Evolutionary conservation across 2,113 vertebrate genomes (phyloP).

Genomic region (Gymnorhina tibicen): DNA sequence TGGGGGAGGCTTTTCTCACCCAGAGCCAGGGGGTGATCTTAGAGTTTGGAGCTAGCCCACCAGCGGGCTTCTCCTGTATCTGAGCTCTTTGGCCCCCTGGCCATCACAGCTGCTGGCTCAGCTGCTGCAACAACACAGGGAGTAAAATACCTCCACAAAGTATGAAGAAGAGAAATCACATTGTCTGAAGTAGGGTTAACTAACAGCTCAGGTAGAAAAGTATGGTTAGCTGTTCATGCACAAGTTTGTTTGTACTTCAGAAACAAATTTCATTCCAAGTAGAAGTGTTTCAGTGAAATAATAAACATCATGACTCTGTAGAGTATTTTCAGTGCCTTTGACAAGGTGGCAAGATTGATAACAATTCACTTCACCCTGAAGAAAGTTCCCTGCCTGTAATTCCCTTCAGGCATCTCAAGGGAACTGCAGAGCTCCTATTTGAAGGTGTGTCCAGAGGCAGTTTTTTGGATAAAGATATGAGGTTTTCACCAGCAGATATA

Average conservation of each 20-base stretch:
- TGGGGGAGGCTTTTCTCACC: too few relatives aligned
- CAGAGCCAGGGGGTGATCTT: too few relatives aligned
- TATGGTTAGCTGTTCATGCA: not conserved
- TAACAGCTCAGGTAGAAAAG: not conserved
- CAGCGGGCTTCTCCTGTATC: too few relatives aligned
- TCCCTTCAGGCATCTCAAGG: not conserved
- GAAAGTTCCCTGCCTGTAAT: not conserved
- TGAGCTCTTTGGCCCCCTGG: too few relatives aligned
- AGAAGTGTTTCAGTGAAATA: not conserved
- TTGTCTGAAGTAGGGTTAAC: not conserved
- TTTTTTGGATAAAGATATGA: not conserved
- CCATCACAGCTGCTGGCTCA: too few relatives aligned
- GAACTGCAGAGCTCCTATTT: not conserved
- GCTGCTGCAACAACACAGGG: too few relatives aligned
- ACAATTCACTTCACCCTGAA: not conserved
- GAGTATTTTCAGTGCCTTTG: not conserved
- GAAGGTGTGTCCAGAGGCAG: not conserved
- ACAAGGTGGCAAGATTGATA: slow-evolving; percentile 10
- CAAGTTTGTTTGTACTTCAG: not conserved
- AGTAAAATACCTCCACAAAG: not conserved
- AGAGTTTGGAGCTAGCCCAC: too few relatives aligned
- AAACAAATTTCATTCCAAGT: not conserved
- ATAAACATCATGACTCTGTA: not conserved
- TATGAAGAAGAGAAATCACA: not conserved
- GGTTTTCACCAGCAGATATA: not conserved